These are phyloP conservation scores for Trinectes maculatus DNA, from an alignment of 2,113 vertebrate species.

Conservation along the genomic window DNA sequence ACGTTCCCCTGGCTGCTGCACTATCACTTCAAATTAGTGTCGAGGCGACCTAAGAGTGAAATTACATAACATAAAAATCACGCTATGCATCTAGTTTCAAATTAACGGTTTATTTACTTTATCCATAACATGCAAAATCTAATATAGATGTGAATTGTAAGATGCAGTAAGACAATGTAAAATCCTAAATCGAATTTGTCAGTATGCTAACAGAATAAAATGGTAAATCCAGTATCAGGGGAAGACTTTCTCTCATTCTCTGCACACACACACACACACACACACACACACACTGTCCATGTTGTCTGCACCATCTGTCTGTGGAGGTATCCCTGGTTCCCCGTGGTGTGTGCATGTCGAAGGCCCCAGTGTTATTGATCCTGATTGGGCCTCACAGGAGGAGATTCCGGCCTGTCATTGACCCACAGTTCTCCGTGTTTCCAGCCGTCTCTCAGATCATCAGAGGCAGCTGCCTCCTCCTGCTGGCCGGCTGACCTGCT, in stretches of 20 bases:
- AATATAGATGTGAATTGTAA: too few species aligned
- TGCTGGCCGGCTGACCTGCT: slow-evolving; percentile 47
- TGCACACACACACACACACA: slow-evolving; percentile 2
- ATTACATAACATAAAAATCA: too few species aligned
- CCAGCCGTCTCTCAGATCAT: slow-evolving; percentile 74
- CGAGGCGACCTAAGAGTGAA: too few species aligned
- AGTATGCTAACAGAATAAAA: slow-evolving; percentile 11
- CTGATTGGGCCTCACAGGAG: slow-evolving; percentile 82
- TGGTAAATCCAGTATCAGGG: slow-evolving; percentile 31
- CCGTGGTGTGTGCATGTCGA: slow-evolving; percentile 62
- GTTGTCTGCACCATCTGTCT: slow-evolving; percentile 56
- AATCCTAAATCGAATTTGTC: too few species aligned
- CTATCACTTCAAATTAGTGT: too few species aligned
- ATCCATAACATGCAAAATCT: not conserved
- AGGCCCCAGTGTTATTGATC: slow-evolving; percentile 77
- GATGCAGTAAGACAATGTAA: too few species aligned
- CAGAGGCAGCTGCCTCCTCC: slow-evolving; percentile 68
- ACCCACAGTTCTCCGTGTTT: slow-evolving; percentile 75
- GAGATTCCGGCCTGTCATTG: slow-evolving; percentile 78
- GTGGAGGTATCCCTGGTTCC: slow-evolving; percentile 51
- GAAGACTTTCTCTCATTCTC: slow-evolving; percentile 7
- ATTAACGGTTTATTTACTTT: too few species aligned
- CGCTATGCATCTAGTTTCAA: too few species aligned
- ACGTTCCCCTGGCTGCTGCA: not conserved
- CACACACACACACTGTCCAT: slow-evolving; percentile 31